A percentile compares a stretch with the other conserved stretches of the same genome.
Evolutionary conservation across 2,888 invertebrate species (phyloP).

Genomic region (Zele albiditarsus): DNA sequence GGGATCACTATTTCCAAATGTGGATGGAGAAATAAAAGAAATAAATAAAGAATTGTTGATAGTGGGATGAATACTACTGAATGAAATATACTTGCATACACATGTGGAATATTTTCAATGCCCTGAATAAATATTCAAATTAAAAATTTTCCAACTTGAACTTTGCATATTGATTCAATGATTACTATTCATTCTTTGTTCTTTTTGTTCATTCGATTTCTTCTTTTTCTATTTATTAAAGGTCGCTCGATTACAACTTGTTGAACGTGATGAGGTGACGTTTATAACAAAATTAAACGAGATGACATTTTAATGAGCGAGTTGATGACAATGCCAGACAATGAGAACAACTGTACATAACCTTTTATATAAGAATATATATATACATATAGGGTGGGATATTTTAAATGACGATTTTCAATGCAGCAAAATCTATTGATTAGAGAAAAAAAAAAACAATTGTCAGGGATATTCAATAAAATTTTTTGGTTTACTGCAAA

Average conservation of each 20-base stretch:
- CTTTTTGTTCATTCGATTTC: not conserved
- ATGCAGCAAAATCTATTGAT: no score
- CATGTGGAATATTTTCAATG: no score
- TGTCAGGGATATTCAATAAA: no score
- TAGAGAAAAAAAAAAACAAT: no score
- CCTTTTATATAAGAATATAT: not conserved
- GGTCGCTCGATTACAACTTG: constrained; percentile 10
- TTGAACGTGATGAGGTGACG: constrained; percentile 1
- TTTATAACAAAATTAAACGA: constrained; percentile 17
- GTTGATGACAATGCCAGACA: constrained; percentile 13
- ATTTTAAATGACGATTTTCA: no score
- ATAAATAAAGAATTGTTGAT: no score
- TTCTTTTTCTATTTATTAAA: not conserved
- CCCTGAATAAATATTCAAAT: no score
- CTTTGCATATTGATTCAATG: not conserved
- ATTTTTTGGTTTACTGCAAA: no score
- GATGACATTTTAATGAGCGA: constrained; percentile 16
- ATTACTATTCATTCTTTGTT: not conserved
- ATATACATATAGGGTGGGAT: not conserved
- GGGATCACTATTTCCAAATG: not conserved
- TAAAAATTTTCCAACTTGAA: no score
- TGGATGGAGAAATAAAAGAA: not conserved
- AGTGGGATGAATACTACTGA: no score
- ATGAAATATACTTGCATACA: no score
- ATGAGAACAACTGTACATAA: not conserved